Conservation (phyloP, 2,113 vertebrate species). For the Tursiops truncatus region DNA sequence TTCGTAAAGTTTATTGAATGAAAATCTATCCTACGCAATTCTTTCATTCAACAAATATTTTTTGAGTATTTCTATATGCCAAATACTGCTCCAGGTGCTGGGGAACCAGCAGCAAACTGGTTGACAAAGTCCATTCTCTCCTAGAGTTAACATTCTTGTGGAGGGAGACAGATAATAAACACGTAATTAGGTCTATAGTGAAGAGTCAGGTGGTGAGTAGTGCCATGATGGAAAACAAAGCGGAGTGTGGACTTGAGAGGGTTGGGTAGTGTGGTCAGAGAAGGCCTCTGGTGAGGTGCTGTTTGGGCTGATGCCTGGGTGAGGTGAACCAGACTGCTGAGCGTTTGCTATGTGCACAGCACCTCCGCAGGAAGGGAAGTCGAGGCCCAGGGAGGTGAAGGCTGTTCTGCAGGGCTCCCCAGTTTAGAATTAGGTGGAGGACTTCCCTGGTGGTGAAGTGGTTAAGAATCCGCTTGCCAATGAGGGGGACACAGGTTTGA, state of each 20-base stretch:
- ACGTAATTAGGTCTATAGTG: not conserved
- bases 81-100: not conserved
- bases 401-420: not conserved
- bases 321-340: not conserved
- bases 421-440: not conserved
- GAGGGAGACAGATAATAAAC: not conserved
- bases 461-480: too few relatives aligned
- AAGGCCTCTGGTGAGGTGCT: not conserved
- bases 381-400: not conserved
- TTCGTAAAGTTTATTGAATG: slow-evolving; percentile 21
- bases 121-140: not conserved
- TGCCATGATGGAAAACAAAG: not conserved
- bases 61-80: not conserved
- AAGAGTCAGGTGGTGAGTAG: not conserved
- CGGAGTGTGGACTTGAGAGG: not conserved
- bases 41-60: slow-evolving; percentile 3
- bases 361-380: not conserved
- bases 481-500: too few relatives aligned
- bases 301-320: not conserved
- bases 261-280: too few relatives aligned
- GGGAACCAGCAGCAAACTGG: not conserved
- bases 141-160: not conserved
- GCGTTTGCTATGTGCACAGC: not conserved
- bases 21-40: not conserved
- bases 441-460: too few relatives aligned